Evolutionary conservation across 2,888 invertebrate species (phyloP).

Genomic region (Morpho helenor): DNA sequence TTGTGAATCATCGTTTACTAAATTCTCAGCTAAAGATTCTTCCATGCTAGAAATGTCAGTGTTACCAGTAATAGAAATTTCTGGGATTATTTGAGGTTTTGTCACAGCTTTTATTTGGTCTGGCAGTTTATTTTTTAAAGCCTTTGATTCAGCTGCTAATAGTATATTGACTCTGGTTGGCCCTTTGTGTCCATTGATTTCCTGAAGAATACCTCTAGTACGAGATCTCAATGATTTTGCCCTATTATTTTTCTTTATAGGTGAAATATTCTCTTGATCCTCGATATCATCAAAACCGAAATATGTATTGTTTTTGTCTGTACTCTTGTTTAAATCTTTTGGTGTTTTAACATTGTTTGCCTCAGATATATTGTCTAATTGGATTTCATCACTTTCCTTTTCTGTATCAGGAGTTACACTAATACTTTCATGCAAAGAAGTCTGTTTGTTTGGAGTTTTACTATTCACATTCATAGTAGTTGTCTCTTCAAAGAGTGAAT

Average conservation of each 20-base stretch:
- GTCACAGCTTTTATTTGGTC: slow-evolving; percentile 49
- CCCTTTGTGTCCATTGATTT: slow-evolving; percentile 47
- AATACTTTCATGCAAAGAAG: neutral
- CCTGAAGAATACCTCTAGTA: slow-evolving; percentile 49
- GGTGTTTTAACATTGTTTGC: slow-evolving; percentile 26
- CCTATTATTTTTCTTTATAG: slow-evolving; percentile 43
- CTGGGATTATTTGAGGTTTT: slow-evolving; percentile 48
- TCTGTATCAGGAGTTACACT: slow-evolving; percentile 8
- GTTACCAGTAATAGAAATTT: slow-evolving; percentile 29
- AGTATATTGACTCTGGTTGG: slow-evolving; percentile 49
- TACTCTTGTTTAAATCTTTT: slow-evolving; percentile 34
- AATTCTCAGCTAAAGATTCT: slow-evolving; percentile 30
- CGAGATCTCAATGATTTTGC: slow-evolving; percentile 40
- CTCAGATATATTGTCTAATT: slow-evolving; percentile 16
- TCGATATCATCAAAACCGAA: slow-evolving; percentile 73
- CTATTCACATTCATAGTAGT: slow-evolving; percentile 24
- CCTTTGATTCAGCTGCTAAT: slow-evolving; percentile 45
- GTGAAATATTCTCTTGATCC: slow-evolving; percentile 63
- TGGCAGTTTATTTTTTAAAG: slow-evolving; percentile 44
- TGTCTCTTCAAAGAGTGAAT: slow-evolving; percentile 45
- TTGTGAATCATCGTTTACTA: slow-evolving; percentile 44
- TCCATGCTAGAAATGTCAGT: slow-evolving; percentile 35
- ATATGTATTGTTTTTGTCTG: slow-evolving; percentile 41
- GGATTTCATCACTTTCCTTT: slow-evolving; percentile 7
- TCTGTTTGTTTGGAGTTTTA: slow-evolving; percentile 24